Evolutionary conservation across 2,888 invertebrate species (phyloP).

Genomic region (Pammene fasciana): DNA sequence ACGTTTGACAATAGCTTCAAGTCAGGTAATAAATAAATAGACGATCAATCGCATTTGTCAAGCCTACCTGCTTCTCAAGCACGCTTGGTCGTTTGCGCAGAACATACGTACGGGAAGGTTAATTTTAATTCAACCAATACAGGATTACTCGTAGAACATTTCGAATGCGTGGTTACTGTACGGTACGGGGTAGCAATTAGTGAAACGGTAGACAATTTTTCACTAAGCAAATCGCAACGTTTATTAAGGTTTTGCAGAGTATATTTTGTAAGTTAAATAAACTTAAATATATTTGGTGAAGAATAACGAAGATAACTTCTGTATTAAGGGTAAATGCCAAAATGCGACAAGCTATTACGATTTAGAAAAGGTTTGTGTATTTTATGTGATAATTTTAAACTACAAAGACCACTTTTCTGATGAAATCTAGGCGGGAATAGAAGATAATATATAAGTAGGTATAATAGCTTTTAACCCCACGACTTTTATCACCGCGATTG

Average conservation of each 20-base stretch:
- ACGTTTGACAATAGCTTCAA: no score
- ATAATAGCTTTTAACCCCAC: no score
- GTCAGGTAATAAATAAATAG: no score
- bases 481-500: no score
- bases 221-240: slow-evolving; percentile 24
- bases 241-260: background rate
- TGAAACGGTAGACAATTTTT: slow-evolving; percentile 32
- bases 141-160: slow-evolving; percentile 48
- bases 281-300: background rate
- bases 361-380: background rate
- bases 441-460: no score
- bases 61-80: no score
- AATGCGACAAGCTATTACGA: background rate
- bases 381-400: no score
- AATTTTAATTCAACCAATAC: slow-evolving; percentile 57
- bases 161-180: slow-evolving; percentile 16
- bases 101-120: slow-evolving; percentile 24
- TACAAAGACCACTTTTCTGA: no score
- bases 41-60: no score
- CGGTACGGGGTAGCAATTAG: slow-evolving; percentile 32
- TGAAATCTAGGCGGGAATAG: no score
- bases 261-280: background rate
- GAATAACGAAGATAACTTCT: background rate
- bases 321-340: background rate
- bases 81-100: background rate